phyloP scores from a whole-genome alignment of 2,113 vertebrate species.

The Scophthalmus maximus region DNA sequence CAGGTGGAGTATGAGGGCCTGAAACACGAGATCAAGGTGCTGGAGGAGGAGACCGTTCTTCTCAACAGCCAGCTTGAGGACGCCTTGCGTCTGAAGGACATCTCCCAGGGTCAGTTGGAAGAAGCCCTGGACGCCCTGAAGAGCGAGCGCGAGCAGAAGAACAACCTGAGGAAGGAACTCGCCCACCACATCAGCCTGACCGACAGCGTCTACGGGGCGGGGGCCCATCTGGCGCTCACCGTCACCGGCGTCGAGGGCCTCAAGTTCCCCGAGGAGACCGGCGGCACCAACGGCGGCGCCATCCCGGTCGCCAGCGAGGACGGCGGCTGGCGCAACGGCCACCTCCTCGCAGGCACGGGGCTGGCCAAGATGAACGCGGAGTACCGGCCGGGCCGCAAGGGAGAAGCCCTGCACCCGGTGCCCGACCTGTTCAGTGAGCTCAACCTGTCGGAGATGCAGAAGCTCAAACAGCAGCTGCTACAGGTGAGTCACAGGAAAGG shows the following conservation, averaged over 20 bases:
- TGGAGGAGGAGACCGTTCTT: constrained; percentile 96
- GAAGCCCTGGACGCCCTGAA: constrained; percentile 96
- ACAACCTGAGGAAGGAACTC: constrained; percentile 94
- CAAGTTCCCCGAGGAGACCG: constrained; percentile 89
- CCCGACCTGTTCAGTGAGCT: constrained; percentile 98
- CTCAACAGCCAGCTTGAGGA: constrained; percentile 98
- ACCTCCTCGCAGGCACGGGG: constrained; percentile 81
- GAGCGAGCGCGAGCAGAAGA: constrained; percentile 96
- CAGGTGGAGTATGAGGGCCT: constrained; percentile 98
- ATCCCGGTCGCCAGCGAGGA: constrained; percentile 81
- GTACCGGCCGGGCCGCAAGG: constrained; percentile 87
- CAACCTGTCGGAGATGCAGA: constrained; percentile 98
- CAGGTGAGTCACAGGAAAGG: constrained; percentile 84
- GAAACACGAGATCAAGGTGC: constrained; percentile 98
- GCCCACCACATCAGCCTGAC: constrained; percentile 92
- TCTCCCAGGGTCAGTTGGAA: constrained; percentile 93
- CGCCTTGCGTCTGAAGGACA: constrained; percentile 94
- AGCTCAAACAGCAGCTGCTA: constrained; percentile 96
- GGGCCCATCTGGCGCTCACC: constrained; percentile 90
- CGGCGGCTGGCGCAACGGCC: constrained; percentile 85
- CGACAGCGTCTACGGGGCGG: constrained; percentile 91
- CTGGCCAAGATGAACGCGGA: constrained; percentile 88
- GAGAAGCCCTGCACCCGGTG: constrained; percentile 88
- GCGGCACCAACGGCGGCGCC: constrained; percentile 77
- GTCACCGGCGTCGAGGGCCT: constrained; percentile 92